Base-by-base conservation (phyloP, 2,888 invertebrate species). In the Incurvaria masculella region DNA sequence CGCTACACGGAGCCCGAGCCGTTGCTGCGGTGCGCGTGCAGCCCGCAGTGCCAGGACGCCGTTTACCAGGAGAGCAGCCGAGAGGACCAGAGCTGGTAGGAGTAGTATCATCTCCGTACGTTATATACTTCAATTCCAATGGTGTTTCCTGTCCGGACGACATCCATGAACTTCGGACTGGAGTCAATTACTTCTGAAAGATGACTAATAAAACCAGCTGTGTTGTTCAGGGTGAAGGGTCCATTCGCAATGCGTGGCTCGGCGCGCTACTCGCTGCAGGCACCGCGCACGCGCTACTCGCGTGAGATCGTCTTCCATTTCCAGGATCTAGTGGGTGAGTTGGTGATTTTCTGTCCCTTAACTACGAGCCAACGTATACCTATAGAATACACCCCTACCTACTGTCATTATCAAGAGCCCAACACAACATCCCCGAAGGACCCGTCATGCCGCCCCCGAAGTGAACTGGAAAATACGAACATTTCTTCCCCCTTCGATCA, bases 271-370 rank as follows among this genome's bases (percentile, higher is more conserved):
- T 72, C 72, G 0, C 60, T 84, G 11, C 65, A 80, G 45, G 70
- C 80, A 0, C 83, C 83, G 0, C 72, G 79, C 4, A 80, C 81
- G 1, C 68, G 84, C 40, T 83, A 82, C 56, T 78, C 76, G 16
- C 69, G 85, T 49, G 81, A 84, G 56, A 80, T 85, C 6, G 72
- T 86, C 2, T 86, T 84, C 63, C 79, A 82, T 51, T 82, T 85
- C 53, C 83, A 84, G 55, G 85, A 85, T 61, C 65, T 86, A 43
- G 78, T 85, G 10, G 85, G 83, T 83, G 57, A 65, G 63, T 53
- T 20, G 6, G 38, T 33, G 42, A 44, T 41, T 21, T 42, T 42
- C 42, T 42, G n/a, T 33, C 21, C 23, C 40, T 41, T 19, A 27
- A 41, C 11, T 42, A 19, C 18, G 2, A n/a, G 10, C 5, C 2